Evolutionary conservation across 92 coral and sea anemone genomes (phyloP), one percentile per base, ranked within the genome.

Genomic region (Porites lobata): DNA sequence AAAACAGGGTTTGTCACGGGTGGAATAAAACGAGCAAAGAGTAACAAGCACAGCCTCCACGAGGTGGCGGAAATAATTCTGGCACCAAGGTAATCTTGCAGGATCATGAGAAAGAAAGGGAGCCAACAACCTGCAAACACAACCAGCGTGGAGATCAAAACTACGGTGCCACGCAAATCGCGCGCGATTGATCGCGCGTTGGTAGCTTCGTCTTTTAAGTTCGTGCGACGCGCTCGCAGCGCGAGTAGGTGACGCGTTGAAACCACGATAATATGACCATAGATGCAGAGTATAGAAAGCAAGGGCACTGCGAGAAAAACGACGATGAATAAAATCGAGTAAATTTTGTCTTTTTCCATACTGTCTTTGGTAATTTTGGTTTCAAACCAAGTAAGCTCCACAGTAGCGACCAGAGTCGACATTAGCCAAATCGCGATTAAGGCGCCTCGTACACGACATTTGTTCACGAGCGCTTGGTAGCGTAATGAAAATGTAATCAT

Each of bases 1-100:
- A 92, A 83, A 9, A 85, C 4, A 3, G 95, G 95, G 52, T 92
- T 92, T 26, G 85, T 67, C 14, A 92, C 14, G 32, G 95, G 92
- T 1, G 95, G 86, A 57, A 84, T 15, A 63, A 87, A 89, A 12
- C 95, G 87, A 17, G 82, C 38, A 19, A 89, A 69, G 18, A 58
- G 67, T 24, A 69, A 21, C n/a, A 64, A 18, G 10, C 65, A 69
- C 9, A 50, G 14, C 18, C 22, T 47, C 95, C 95, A 92, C 6
- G 84, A 85, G 17, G 83, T 68, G 8, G 56, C 2, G 15, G 62
- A 29, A 14, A 89, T 47, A 2, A 86, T 78, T 26, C n/a, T 7
- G 7, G 59, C 69, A 1, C 20, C 20, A 20, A 79, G 0, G 38
- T 87, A 75, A 56, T 86, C 73, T 80, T 80, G 70, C 10, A 86